Evolutionary conservation across 2,888 invertebrate species (phyloP).

Genomic region (Tupiocoris notatus): DNA sequence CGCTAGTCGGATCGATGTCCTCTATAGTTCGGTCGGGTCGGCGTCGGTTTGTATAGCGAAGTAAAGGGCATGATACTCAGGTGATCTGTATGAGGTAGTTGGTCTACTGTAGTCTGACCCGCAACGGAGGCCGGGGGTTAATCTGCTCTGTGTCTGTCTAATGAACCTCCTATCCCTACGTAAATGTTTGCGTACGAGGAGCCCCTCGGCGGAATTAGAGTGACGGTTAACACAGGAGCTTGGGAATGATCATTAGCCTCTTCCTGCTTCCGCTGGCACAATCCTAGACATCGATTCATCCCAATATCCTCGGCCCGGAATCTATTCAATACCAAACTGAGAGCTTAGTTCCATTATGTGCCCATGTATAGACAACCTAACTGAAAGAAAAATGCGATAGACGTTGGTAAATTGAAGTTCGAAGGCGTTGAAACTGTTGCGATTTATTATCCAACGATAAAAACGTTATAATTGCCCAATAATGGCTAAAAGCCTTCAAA

Average conservation of each 20-base stretch:
- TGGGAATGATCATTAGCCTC: neutral
- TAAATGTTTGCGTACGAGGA: slow-evolving; percentile 30
- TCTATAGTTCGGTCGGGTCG: neutral
- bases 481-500: too few relatives aligned
- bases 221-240: slow-evolving; percentile 22
- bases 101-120: neutral
- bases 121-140: slow-evolving; percentile 12
- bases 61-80: neutral
- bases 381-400: too few relatives aligned
- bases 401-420: too few relatives aligned
- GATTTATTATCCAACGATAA: too few relatives aligned
- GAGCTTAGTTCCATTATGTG: neutral
- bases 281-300: too few relatives aligned
- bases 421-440: too few relatives aligned
- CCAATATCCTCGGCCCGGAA: neutral
- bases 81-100: neutral
- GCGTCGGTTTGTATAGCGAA: neutral
- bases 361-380: too few relatives aligned
- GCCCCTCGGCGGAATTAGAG: slow-evolving; percentile 14
- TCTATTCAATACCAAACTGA: neutral
- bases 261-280: too few relatives aligned
- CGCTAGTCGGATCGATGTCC: neutral
- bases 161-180: slow-evolving; percentile 35
- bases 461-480: too few relatives aligned
- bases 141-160: slow-evolving; percentile 32